Percentiles rank a stretch among this genome's conserved stretches.
phyloP scores from a whole-genome alignment of 2,888 invertebrate genomes.

The Imbricaverruca yamaguchii region DNA sequence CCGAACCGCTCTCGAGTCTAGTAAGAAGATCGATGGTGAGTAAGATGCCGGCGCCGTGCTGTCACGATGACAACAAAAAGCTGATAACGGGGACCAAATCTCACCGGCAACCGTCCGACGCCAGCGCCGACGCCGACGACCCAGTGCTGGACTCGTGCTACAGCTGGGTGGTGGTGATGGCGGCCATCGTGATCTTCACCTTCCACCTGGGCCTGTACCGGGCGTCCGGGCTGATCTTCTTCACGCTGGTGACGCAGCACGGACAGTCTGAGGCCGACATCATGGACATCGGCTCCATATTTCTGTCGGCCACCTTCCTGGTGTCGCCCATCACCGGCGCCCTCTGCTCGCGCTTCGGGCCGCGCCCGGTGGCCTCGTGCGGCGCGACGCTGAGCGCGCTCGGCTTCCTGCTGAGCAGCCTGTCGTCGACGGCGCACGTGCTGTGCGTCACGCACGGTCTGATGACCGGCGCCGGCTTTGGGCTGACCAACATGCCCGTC shows the following conservation, averaged over 20 bases:
- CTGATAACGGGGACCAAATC: too few species aligned
- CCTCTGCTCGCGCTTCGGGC: not conserved
- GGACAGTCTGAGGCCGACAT: not conserved
- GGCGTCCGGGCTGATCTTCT: not conserved
- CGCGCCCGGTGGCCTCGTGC: not conserved
- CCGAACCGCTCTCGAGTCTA: too few species aligned
- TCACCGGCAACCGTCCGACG: not conserved
- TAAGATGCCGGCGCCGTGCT: too few species aligned
- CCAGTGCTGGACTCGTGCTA: not conserved
- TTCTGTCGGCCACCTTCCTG: not conserved
- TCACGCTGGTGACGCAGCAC: not conserved
- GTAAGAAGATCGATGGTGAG: too few species aligned
- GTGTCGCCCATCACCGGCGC: not conserved
- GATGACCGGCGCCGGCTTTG: not conserved
- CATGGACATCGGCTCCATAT: not conserved
- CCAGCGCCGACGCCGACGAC: not conserved
- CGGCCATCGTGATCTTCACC: not conserved
- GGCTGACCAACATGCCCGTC: not conserved
- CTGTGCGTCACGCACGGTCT: not conserved
- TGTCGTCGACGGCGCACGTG: not conserved
- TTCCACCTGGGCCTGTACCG: not conserved
- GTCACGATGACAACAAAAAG: too few species aligned
- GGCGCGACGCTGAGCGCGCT: not conserved
- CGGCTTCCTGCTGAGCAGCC: not conserved
- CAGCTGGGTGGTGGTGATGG: slow-evolving; percentile 11